A percentile compares a stretch with the other conserved stretches of the same genome.
Conservation (phyloP, 1,140 invertebrate species). For the Drosophila kepulauana region DNA sequence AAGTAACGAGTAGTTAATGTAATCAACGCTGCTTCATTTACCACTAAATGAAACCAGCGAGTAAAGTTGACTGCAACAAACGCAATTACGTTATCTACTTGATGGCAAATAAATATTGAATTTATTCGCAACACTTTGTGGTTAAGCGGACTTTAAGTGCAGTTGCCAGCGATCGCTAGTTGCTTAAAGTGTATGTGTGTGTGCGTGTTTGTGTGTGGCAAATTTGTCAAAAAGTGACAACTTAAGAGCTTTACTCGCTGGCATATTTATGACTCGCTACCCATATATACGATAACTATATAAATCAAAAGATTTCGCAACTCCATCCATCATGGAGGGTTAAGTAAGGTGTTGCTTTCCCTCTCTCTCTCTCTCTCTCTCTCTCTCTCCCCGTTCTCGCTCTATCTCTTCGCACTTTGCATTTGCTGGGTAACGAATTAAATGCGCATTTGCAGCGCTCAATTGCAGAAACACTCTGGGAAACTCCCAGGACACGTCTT, state of each 20-base stretch:
- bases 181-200: not conserved
- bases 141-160: not conserved
- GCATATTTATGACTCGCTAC: slow-evolving; percentile 64
- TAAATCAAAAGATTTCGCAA: slow-evolving; percentile 81
- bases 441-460: slow-evolving; percentile 77
- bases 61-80: no score
- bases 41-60: no score
- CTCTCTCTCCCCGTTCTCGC: not conserved
- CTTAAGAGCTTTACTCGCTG: slow-evolving; percentile 34
- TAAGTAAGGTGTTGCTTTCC: slow-evolving; percentile 14
- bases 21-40: no score
- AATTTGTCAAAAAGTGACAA: slow-evolving; percentile 40
- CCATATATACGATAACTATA: slow-evolving; percentile 64
- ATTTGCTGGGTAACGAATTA: slow-evolving; percentile 68
- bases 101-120: no score
- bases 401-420: slow-evolving; percentile 49
- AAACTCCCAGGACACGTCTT: slow-evolving; percentile 4
- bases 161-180: slow-evolving; percentile 5
- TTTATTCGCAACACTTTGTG: not conserved
- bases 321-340: slow-evolving; percentile 77
- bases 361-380: slow-evolving; percentile 4
- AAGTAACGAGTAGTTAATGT: no score
- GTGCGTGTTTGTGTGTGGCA: not conserved
- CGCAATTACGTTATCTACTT: no score
- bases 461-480: slow-evolving; percentile 41